phyloP scores from a whole-genome alignment of 2,113 vertebrate species.

The Megaceryle maxima region DNA sequence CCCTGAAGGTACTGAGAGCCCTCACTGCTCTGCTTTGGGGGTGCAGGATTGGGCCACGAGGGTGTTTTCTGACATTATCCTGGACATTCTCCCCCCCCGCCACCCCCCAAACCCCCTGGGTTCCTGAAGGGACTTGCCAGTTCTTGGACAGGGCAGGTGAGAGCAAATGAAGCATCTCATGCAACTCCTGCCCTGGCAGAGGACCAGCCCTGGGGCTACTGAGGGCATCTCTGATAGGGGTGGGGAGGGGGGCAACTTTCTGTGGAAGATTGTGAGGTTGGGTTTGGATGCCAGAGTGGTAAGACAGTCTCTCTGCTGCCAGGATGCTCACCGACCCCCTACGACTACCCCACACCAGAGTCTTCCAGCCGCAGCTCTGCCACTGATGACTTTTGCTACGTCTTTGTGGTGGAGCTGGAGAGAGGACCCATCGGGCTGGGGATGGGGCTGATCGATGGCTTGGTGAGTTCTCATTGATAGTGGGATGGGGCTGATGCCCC shows the following conservation, averaged over 20 bases:
- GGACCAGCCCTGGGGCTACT: background rate
- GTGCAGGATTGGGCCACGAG: background rate
- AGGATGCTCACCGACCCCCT: slow-evolving; percentile 51
- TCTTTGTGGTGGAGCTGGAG: slow-evolving; percentile 94
- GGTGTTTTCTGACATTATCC: background rate
- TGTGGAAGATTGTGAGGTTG: background rate
- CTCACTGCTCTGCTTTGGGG: background rate
- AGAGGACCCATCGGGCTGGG: slow-evolving; percentile 91
- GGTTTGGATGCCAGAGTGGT: background rate
- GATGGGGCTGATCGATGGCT: slow-evolving; percentile 94
- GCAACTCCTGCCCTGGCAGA: background rate
- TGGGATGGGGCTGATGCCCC: background rate
- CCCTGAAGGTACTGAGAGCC: slow-evolving; percentile 76
- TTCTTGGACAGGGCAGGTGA: background rate
- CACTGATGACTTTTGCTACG: slow-evolving; percentile 86
- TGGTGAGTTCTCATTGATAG: slow-evolving; percentile 77
- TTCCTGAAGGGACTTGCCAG: background rate
- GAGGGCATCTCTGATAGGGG: accelerated
- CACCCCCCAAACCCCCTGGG: no score
- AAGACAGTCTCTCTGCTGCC: background rate
- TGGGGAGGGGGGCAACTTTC: background rate
- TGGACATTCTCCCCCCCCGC: accelerated
- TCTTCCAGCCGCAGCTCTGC: slow-evolving; percentile 80
- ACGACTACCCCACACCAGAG: slow-evolving; percentile 81
- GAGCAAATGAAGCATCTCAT: background rate